Base-by-base conservation (phyloP, 1,140 invertebrate species). In the Leucophenga varia region DNA sequence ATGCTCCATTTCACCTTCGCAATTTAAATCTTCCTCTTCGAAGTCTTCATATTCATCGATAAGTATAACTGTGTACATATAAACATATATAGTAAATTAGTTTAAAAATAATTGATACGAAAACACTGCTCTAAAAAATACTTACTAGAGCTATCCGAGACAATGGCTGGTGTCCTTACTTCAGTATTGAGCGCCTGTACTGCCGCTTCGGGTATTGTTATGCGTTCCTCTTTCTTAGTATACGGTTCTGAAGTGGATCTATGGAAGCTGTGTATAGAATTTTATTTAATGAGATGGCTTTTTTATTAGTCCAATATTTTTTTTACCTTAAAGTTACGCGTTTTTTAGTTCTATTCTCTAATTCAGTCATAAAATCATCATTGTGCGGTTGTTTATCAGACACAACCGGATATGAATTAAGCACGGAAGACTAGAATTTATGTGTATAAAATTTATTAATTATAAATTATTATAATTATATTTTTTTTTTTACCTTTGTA, bases 271-370 rank as follows among this genome's bases (percentile, higher is more conserved):
- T 3, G 18, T 12, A 20, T 17, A 43, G 31, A 14, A 5, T n/a
- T n/a, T n/a, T n/a, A n/a, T n/a, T n/a, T n/a, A n/a, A n/a, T n/a
- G n/a, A n/a, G n/a, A n/a, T n/a, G n/a, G n/a, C n/a, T n/a, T n/a
- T n/a, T n/a, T n/a, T n/a, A n/a, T n/a, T n/a, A n/a, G n/a, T n/a
- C n/a, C n/a, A 18, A 19, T 25, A 25, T 39, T 25, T 48, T 78
- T 39, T 25, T 48, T 78, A 86, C 81, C 84, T 87, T 69, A 90
- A 81, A 43, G 89, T 91, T 47, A 93, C 89, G 71, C 87, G 82
- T 77, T 91, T 92, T 72, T 88, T 88, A 54, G 89, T 86, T 69
- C 88, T 81, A 75, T 84, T 87, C 49, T 88, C 86, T 51, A 91
- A 81, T 76, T 91, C 89, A 28, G 89, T 90, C 89, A 53, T 84